Percentiles rank a stretch among this genome's conserved stretches.
These are phyloP conservation scores for Uromys caudimaculatus DNA, from an alignment of 2,797 vertebrate genomes.

Conservation along the genomic window DNA sequence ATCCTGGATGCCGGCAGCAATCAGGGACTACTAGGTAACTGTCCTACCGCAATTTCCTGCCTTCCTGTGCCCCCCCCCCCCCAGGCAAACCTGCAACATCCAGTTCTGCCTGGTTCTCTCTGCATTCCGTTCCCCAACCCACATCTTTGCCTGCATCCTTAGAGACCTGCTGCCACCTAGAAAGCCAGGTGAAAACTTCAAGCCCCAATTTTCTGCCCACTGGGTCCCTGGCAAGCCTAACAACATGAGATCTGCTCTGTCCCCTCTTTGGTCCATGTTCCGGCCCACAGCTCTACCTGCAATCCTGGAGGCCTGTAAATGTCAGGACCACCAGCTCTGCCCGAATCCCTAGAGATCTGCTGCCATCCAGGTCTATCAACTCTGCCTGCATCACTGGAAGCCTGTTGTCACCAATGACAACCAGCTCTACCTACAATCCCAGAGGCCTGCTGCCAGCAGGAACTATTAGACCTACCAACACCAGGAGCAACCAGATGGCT, in stretches of 20 bases:
- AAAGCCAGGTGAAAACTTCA: background rate
- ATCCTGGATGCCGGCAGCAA: background rate
- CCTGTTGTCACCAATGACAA: background rate
- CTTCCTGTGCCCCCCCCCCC: background rate
- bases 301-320: background rate
- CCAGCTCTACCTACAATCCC: background rate
- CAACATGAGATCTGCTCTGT: background rate
- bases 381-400: background rate
- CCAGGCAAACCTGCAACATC: background rate
- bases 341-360: background rate
- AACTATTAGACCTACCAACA: background rate
- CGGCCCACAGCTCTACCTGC: background rate
- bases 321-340: background rate
- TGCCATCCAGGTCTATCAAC: background rate
- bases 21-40: background rate
- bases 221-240: background rate
- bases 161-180: background rate
- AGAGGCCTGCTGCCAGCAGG: background rate
- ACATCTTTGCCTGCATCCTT: background rate
- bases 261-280: background rate
- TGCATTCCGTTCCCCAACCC: background rate
- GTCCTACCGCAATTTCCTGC: background rate
- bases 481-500: background rate
- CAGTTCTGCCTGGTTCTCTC: background rate
- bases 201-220: background rate